Percentiles rank a stretch among this genome's conserved stretches.
Conservation (phyloP, 2,888 invertebrate genomes). For the Tineola bisselliella region DNA sequence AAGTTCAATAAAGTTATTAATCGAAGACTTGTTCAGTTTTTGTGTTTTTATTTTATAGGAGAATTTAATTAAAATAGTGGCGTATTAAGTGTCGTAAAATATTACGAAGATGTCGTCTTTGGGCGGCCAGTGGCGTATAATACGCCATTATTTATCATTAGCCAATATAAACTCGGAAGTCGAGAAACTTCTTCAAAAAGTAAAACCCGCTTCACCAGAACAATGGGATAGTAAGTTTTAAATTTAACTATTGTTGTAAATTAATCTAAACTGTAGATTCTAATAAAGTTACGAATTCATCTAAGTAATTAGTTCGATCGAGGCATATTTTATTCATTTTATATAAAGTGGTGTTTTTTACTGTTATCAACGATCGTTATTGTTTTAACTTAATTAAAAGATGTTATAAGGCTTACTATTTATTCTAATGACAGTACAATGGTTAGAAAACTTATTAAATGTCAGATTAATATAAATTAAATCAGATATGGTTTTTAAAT, state of each 20-base stretch:
- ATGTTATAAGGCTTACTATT: too few species aligned
- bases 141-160: conserved; percentile 49
- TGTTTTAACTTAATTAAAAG: too few species aligned
- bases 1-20: conserved; percentile 5
- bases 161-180: conserved; percentile 44
- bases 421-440: too few species aligned
- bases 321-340: too few species aligned
- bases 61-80: background rate
- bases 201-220: conserved; percentile 42
- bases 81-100: background rate
- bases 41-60: background rate
- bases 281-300: too few species aligned
- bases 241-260: background rate
- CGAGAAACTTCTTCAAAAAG: conserved; percentile 46
- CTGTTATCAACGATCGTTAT: too few species aligned
- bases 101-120: conserved; percentile 43
- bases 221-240: conserved; percentile 54
- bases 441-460: too few species aligned
- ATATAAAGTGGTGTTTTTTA: too few species aligned
- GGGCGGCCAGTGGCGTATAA: conserved; percentile 53
- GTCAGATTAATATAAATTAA: too few species aligned
- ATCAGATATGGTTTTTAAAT: too few species aligned
- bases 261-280: background rate
- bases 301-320: too few species aligned
- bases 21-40: background rate